Evolutionary conservation across 2,113 vertebrate genomes (phyloP), one percentile per base, ranked within the genome.

Genomic region (Ceuthmochares aereus): DNA sequence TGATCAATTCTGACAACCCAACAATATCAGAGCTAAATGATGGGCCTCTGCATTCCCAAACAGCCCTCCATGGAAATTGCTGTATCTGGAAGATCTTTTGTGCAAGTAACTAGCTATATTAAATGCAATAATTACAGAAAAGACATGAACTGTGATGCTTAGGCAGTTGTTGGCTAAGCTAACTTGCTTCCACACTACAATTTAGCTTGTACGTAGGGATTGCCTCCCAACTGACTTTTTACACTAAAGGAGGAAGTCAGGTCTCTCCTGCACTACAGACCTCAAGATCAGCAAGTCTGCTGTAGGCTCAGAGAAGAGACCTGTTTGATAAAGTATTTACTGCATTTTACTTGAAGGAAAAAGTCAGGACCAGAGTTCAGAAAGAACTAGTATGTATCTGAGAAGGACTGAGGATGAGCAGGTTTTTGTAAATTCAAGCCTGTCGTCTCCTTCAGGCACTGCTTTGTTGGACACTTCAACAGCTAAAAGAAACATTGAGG

Each of bases 1-100:
- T 98, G 98, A 98, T 98, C 98, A 98, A 85, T 98, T 98, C 96
- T 98, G 98, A 98, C 98, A 98, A 97, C 95, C 92, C 97, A 98
- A 98, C 97, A 98, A 98, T 98, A 98, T 98, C 97, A 97, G 95
- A 97, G 95, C 97, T 98, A 98, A 98, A 98, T 98, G 97, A 98
- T 98, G 98, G 97, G 96, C 97, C 97, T 96, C 95, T 77, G 89
- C 97, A 95, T 98, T 98, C 97, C 98, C 98, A 97, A 98, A 98
- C 98, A 98, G 97, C 95, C 96, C 95, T 97, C 94, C 21, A 6
- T 98, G 97, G 98, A 98, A 98, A 98, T 98, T 98, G 97, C 97
- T 98, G 94, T 87, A 97, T 98, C 98, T 96, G 94, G 98, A 98
- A 98, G 96, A 87, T 96, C 97, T 97, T 98, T 98, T 98, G 98